Evolutionary conservation across 1,140 invertebrate genomes (phyloP).

Genomic region (Ceratoteleas bidentatus): DNA sequence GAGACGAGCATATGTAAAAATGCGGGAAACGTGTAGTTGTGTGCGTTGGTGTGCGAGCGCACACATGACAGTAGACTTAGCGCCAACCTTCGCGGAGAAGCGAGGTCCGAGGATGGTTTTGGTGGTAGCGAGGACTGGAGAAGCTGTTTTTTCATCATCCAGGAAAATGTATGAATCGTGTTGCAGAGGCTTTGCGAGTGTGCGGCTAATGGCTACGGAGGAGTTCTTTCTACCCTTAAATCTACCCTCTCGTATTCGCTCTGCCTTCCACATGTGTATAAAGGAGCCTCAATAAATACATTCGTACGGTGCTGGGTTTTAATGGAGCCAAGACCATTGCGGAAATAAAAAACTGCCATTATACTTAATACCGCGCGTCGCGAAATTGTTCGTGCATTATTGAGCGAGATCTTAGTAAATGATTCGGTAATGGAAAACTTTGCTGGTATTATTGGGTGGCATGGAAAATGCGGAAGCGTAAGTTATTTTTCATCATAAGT

Average conservation of each 20-base stretch:
- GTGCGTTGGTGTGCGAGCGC: conserved; percentile 29
- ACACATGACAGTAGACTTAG: conserved; percentile 60
- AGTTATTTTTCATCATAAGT: too few species aligned
- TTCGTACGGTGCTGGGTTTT: conserved; percentile 64
- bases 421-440: too few species aligned
- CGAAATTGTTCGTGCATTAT: not conserved
- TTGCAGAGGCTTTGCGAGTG: conserved; percentile 78
- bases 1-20: conserved; percentile 39
- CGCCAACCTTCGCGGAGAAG: conserved; percentile 45
- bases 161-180: conserved; percentile 82
- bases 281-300: conserved; percentile 69
- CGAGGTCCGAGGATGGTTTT: conserved; percentile 67
- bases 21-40: conserved; percentile 28
- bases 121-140: conserved; percentile 65
- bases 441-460: too few species aligned
- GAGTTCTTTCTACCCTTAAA: conserved; percentile 77
- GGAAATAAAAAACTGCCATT: conserved; percentile 53
- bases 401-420: not conserved
- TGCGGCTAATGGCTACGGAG: conserved; percentile 78
- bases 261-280: conserved; percentile 70
- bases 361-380: conserved; percentile 26
- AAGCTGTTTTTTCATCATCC: conserved; percentile 78
- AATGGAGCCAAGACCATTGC: conserved; percentile 65
- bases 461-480: too few species aligned
- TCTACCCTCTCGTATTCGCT: conserved; percentile 71